Base-by-base conservation (phyloP, 2,888 invertebrate species). In the Encarsia formosa region DNA sequence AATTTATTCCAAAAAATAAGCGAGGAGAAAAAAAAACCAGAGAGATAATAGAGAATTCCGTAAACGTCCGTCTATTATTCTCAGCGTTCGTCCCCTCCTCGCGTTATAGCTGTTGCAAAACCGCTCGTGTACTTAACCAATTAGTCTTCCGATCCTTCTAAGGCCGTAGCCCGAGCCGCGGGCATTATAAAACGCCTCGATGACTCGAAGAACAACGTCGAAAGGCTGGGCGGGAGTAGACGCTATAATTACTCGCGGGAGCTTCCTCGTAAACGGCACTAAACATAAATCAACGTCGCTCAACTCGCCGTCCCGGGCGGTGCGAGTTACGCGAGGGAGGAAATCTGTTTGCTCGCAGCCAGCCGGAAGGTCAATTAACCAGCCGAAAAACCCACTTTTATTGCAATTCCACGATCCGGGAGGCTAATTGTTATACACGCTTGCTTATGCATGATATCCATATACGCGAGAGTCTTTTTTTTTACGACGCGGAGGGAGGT, bases 201-300 rank as follows among this genome's bases (percentile, higher is more conserved):
- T 23, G 38, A 38, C 31, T 23, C 38, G n/a, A n/a, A n/a, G 29
- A 18, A 44, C 8, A 43, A 24, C 39, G 37, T 19, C 16, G 15
- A 37, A 15, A 11, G 31, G 4, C 13, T 31, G 31, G 4, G 16
- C n/a, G 4, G 2, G 6, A 13, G 38, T 15, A 31, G 22, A 43
- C 26, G 31, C 9, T 29, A 49, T 42, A 49, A 49, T 49, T 41
- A 42, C 42, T 48, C 34, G 29, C 23, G 29, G 23, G 31, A 31
- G 31, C 32, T 19, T 6, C 18, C 13, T n/a, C 22, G 35, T 32
- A 44, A 32, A 16, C 34, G 13, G 34, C n/a, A 31, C 26, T 19
- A 37, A 22, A 37, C 35, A 51, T 50, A 50, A 50, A 51, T 51
- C 45, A 51, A 51, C 44, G 50, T 45, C 40, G 31, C 15, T 38